Percentiles rank a stretch among this genome's conserved stretches.
Conservation (phyloP, 2,888 invertebrate species). For the Acleris cristana region DNA sequence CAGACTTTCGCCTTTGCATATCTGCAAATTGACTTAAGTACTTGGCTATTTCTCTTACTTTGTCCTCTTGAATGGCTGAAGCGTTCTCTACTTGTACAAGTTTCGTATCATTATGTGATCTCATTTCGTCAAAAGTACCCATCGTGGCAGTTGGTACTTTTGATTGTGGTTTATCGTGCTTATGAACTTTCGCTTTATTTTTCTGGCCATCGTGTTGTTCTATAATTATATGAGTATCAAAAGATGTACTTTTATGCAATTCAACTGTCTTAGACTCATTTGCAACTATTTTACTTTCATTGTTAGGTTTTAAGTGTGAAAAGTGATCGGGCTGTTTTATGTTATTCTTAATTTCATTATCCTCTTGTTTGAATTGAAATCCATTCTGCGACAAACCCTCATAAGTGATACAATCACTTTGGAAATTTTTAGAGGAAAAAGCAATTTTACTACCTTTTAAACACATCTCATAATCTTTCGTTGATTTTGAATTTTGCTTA, state of each 20-base stretch:
- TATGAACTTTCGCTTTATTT: not conserved
- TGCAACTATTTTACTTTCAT: too few relatives aligned
- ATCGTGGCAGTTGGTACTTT: not conserved
- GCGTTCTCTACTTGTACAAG: not conserved
- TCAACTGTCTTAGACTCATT: too few relatives aligned
- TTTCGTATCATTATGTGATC: not conserved
- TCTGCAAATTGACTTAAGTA: constrained; percentile 48
- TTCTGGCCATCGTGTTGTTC: not conserved
- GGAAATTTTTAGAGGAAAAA: too few relatives aligned
- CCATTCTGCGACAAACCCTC: too few relatives aligned
- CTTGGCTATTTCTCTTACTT: constrained; percentile 52
- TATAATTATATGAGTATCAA: not conserved
- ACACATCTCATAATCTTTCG: not conserved
- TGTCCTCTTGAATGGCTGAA: constrained; percentile 22
- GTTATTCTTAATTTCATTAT: not conserved
- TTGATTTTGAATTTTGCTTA: not conserved
- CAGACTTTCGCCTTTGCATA: constrained; percentile 33
- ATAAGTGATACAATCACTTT: too few relatives aligned
- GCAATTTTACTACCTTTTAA: too few relatives aligned
- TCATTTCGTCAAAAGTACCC: not conserved
- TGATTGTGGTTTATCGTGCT: not conserved
- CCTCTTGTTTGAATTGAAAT: not conserved
- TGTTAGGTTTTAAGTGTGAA: too few relatives aligned
- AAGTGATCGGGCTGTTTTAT: not conserved
- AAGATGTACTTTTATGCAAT: not conserved